Conservation (phyloP, 2,113 vertebrate genomes). For the Thryonomys swinderianus region DNA sequence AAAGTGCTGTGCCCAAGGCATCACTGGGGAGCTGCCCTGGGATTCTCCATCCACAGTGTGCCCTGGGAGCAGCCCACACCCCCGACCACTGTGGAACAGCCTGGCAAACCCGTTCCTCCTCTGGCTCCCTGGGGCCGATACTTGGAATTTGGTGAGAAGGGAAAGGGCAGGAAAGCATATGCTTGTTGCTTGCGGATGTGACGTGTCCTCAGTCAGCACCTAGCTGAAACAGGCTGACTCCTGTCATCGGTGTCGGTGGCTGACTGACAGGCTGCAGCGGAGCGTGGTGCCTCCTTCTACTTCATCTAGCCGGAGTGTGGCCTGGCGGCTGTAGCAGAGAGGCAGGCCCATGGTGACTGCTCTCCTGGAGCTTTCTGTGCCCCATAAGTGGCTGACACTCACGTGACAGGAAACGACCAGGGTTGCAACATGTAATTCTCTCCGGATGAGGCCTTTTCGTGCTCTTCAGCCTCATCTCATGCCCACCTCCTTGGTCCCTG, state of each 20-base stretch:
- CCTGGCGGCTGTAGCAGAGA: background rate
- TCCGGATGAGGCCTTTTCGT: background rate
- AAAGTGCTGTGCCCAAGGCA: background rate
- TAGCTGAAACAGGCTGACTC: background rate
- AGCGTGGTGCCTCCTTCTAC: constrained; percentile 8
- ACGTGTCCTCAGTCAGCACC: constrained; percentile 66
- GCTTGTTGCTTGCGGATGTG: constrained; percentile 69
- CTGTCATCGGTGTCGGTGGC: background rate
- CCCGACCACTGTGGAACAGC: background rate
- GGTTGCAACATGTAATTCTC: background rate
- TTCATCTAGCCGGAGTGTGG: background rate
- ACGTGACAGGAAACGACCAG: background rate
- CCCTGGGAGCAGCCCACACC: background rate
- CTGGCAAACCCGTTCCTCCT: constrained; percentile 26
- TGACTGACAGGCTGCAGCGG: constrained; percentile 79
- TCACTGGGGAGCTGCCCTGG: background rate
- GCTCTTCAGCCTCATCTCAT: too few species aligned
- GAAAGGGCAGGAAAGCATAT: background rate
- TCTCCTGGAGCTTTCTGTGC: background rate
- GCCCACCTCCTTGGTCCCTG: background rate
- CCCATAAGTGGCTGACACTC: background rate
- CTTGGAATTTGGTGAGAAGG: background rate
- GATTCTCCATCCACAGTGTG: accelerated
- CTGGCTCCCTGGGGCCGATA: background rate
- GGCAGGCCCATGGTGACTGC: accelerated